Evolutionary conservation across 2,888 invertebrate genomes (phyloP).

Genomic region (Drosophila mercatorum): DNA sequence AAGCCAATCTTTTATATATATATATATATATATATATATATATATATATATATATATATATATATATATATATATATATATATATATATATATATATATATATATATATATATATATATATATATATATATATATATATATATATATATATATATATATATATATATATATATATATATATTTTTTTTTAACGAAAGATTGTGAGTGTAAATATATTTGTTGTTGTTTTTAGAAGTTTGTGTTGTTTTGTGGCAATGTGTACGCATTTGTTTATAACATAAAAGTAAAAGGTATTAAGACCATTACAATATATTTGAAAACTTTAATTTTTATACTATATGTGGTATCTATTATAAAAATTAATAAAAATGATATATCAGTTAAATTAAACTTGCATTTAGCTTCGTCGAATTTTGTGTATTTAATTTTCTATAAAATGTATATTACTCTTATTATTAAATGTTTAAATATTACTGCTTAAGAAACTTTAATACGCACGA

Average conservation of each 20-base stretch:
- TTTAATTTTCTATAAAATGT: not conserved
- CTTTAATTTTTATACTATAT: conserved; percentile 9
- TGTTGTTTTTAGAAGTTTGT: conserved; percentile 39
- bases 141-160: conserved; percentile 14
- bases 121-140: conserved; percentile 22
- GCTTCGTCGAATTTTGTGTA: not conserved
- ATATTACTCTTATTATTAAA: not conserved
- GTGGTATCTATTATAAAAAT: conserved; percentile 16
- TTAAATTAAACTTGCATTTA: conserved; percentile 5
- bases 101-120: not conserved
- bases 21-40: no score
- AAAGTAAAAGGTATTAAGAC: conserved; percentile 69
- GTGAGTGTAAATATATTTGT: conserved; percentile 24
- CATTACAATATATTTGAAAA: conserved; percentile 42
- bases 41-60: conserved; percentile 45
- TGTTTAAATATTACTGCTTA: not conserved
- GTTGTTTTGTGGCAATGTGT: conserved; percentile 45
- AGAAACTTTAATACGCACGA: conserved; percentile 26
- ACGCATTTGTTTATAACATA: conserved; percentile 59
- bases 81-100: conserved; percentile 41
- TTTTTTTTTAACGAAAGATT: conserved; percentile 12
- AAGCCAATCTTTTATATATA: conserved; percentile 87
- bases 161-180: conserved; percentile 23
- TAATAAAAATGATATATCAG: not conserved
- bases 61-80: conserved; percentile 47